Evolutionary conservation across 2,113 vertebrate genomes (phyloP).

Genomic region (Psilopsiagon aymara): DNA sequence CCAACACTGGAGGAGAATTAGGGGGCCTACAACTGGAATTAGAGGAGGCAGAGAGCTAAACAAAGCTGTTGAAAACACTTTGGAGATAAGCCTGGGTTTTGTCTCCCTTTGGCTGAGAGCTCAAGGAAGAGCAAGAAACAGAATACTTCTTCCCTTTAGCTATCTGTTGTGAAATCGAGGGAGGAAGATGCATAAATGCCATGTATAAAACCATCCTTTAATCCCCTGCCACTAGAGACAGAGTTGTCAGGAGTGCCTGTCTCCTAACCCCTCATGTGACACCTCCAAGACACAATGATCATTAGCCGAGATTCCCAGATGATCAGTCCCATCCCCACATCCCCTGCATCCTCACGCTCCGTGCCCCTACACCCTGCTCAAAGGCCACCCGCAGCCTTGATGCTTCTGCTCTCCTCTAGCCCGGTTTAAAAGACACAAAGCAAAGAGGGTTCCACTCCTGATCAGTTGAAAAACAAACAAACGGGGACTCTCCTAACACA

Average conservation of each 20-base stretch:
- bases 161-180: background rate
- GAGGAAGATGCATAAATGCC: background rate
- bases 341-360: background rate
- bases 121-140: background rate
- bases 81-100: constrained; percentile 2
- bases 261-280: background rate
- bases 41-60: background rate
- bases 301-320: background rate
- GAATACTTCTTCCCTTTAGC: background rate
- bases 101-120: background rate
- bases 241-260: background rate
- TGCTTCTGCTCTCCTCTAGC: background rate
- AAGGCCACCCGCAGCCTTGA: fast-evolving
- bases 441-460: background rate
- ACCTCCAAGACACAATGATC: background rate
- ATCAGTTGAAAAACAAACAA: constrained; percentile 44
- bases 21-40: background rate
- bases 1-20: background rate
- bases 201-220: background rate
- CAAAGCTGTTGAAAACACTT: background rate
- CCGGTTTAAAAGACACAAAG: background rate
- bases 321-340: background rate
- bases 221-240: background rate
- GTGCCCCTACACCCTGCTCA: fast-evolving
- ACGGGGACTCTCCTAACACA: background rate